These are phyloP conservation scores for Anadara kagoshimensis DNA, from an alignment of 1,140 invertebrate genomes.

Conservation along the genomic window DNA sequence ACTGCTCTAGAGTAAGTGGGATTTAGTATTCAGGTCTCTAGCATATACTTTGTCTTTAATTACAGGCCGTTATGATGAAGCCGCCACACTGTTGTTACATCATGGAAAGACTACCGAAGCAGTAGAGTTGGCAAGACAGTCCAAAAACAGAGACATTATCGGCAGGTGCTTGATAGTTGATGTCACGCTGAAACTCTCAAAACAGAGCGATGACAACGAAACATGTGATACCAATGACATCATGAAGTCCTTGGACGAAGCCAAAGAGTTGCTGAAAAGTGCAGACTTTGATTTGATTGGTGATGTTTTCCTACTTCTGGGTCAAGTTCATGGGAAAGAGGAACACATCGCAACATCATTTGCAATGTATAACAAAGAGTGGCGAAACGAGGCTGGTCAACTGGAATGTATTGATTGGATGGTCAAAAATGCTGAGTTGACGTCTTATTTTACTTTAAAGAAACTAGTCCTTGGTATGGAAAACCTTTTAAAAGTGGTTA, in stretches of 20 bases:
- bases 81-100: constrained; percentile 38
- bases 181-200: constrained; percentile 11
- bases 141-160: constrained; percentile 29
- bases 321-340: no score
- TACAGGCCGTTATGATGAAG: constrained; percentile 45
- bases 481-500: constrained; percentile 31
- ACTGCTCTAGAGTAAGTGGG: constrained; percentile 11
- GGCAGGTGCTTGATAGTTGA: constrained; percentile 35
- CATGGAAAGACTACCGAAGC: constrained; percentile 44
- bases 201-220: background rate
- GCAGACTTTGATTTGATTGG: no score
- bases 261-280: constrained; percentile 1
- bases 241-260: background rate
- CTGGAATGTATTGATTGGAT: constrained; percentile 37
- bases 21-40: background rate
- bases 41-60: background rate
- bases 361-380: constrained; percentile 19
- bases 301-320: no score
- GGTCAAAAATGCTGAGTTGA: no score
- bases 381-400: constrained; percentile 24
- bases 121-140: constrained; percentile 33
- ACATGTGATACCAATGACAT: background rate
- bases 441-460: no score
- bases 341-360: no score
- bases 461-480: no score